These are phyloP conservation scores for Dasyornis broadbenti DNA, from an alignment of 2,113 vertebrate species.

Conservation along the genomic window DNA sequence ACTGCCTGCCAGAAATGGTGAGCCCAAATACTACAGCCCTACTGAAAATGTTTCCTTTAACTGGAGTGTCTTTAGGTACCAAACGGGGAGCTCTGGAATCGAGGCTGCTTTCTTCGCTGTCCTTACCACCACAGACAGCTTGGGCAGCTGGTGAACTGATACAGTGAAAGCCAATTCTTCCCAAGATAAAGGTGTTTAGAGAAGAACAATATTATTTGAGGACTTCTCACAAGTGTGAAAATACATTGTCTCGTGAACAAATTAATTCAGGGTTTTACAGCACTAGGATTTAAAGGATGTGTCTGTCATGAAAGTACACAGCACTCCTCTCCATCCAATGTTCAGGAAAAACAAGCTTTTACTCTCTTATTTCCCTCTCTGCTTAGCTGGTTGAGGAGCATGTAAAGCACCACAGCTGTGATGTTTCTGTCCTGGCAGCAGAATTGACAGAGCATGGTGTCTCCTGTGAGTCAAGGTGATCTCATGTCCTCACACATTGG, in stretches of 20 bases:
- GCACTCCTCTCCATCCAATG: neutral
- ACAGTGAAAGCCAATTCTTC: neutral
- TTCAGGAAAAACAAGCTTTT: neutral
- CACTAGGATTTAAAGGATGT: neutral
- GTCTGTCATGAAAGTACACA: rapidly evolving
- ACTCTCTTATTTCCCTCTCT: neutral
- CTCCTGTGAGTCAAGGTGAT: neutral
- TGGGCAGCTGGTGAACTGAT: neutral
- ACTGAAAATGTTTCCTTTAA: neutral
- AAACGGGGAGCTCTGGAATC: neutral
- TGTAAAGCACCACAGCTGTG: neutral
- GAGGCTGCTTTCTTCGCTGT: neutral
- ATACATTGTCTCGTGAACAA: neutral
- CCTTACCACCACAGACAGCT: neutral
- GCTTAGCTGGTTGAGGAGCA: neutral
- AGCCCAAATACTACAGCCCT: neutral
- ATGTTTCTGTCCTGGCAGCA: neutral
- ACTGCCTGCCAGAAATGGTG: neutral
- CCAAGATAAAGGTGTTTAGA: neutral
- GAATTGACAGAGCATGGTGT: neutral
- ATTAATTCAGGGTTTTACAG: neutral
- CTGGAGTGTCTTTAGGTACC: neutral
- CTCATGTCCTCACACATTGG: neutral
- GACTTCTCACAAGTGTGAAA: neutral
- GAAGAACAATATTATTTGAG: neutral